Evolutionary conservation across 2,797 vertebrate species (phyloP).

Genomic region (Spinibarbus caldwelli): DNA sequence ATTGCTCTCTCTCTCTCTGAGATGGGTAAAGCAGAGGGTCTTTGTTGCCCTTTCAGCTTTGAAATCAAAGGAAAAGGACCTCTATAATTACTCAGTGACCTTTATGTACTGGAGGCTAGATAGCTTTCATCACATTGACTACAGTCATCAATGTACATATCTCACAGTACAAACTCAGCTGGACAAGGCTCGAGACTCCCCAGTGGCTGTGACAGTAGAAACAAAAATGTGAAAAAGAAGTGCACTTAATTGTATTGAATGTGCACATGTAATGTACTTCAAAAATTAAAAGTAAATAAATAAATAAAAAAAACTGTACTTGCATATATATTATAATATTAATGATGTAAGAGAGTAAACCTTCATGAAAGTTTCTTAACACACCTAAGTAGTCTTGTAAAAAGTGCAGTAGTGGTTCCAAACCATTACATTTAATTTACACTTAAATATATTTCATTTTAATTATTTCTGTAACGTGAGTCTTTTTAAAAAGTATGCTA

Average conservation of each 20-base stretch:
- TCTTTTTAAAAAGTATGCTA: background rate
- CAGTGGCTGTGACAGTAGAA: background rate
- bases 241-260: background rate
- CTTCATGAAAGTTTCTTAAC: too few species aligned
- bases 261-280: background rate
- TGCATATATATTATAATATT: background rate
- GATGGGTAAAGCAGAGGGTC: background rate
- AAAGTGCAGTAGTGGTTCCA: background rate
- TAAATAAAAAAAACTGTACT: background rate
- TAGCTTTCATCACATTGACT: slow-evolving; percentile 18
- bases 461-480: background rate
- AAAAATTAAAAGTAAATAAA: background rate
- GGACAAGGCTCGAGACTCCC: slow-evolving; percentile 2
- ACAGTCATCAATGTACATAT: slow-evolving; percentile 19
- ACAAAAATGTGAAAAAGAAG: background rate
- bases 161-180: slow-evolving; percentile 3
- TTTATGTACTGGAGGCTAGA: slow-evolving; percentile 14
- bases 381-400: background rate
- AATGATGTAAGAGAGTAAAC: too few species aligned
- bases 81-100: slow-evolving; percentile 20
- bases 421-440: background rate
- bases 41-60: background rate
- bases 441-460: background rate
- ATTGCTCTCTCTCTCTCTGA: background rate
- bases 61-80: background rate